These are phyloP conservation scores for Diachasmimorpha longicaudata DNA, from an alignment of 1,140 invertebrate genomes.

Conservation along the genomic window DNA sequence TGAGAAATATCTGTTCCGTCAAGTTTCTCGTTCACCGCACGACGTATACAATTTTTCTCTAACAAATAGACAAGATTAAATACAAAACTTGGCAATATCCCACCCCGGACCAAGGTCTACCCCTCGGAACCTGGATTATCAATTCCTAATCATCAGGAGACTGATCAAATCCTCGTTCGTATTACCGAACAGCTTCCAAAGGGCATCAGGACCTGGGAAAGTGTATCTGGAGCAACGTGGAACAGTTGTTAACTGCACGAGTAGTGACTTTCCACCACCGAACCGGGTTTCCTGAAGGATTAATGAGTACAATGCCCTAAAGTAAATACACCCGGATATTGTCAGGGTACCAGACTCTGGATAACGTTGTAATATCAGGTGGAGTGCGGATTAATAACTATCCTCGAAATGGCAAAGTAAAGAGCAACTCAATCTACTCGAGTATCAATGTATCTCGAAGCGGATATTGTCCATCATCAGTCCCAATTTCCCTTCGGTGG, in stretches of 20 bases:
- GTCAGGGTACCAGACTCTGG: neutral
- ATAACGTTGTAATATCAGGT: neutral
- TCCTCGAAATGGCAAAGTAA: neutral
- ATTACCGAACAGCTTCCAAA: no score
- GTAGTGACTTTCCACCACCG: neutral
- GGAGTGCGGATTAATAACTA: neutral
- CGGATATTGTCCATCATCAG: neutral
- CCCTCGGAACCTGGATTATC: no score
- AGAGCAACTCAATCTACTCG: neutral
- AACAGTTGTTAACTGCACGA: neutral
- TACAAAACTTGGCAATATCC: no score
- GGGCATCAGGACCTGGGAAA: neutral
- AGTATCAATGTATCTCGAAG: neutral
- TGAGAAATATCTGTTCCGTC: no score
- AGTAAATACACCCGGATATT: conserved; percentile 7
- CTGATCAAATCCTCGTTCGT: no score
- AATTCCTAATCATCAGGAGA: no score
- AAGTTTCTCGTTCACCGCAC: no score
- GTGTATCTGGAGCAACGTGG: neutral
- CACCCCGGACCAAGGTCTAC: no score
- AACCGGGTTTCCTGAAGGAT: neutral
- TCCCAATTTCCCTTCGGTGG: neutral
- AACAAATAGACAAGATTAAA: no score
- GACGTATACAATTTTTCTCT: no score
- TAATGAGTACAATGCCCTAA: conserved; percentile 22